Evolutionary conservation across 2,797 vertebrate genomes (phyloP), one percentile per base, ranked within the genome.

Genomic region (Alosa sapidissima): DNA sequence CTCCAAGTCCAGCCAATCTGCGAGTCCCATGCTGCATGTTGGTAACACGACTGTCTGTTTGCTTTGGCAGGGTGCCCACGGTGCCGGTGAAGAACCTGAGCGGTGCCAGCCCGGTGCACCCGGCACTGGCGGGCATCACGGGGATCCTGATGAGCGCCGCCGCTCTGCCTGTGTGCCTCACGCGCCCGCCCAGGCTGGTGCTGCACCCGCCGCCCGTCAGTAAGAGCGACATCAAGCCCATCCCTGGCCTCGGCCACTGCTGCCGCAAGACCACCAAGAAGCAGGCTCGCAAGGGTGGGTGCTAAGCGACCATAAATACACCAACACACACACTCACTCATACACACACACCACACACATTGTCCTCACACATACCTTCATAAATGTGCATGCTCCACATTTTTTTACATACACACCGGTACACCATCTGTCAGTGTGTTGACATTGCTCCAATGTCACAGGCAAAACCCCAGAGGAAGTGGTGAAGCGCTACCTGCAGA

Each of bases 81-180:
- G 96, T 99, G 83, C 98, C 98, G 0, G 97, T 99, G 90, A 98
- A 98, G 92, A 99, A 99, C 92, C 96, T 99, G 11, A 98, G 96
- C 0, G 97, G 97, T 86, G 97, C 97, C 89, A 98, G 97, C 89
- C 97, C 96, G 0, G 96, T 99, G 72, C 96, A 97, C 86, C 98
- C 98, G 2, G 98, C 98, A 0, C 92, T 99, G 87, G 98, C 98
- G 47, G 98, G 98, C 98, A 99, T 99, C 92, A 98, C 97, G 0
- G 98, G 98, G 41, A 99, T 99, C 91, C 94, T 99, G 81, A 99
- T 99, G 97, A 98, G 98, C 0, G 98, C 98, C 0, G 98, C 97
- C 0, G 98, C 97, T 68, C 93, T 99, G 85, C 98, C 98, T 0
- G 97, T 99, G 84, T 99, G 98, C 88, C 97, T 99, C 87, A 98